Evolutionary conservation across 2,888 invertebrate genomes (phyloP).

Genomic region (Pollenia amentaria): DNA sequence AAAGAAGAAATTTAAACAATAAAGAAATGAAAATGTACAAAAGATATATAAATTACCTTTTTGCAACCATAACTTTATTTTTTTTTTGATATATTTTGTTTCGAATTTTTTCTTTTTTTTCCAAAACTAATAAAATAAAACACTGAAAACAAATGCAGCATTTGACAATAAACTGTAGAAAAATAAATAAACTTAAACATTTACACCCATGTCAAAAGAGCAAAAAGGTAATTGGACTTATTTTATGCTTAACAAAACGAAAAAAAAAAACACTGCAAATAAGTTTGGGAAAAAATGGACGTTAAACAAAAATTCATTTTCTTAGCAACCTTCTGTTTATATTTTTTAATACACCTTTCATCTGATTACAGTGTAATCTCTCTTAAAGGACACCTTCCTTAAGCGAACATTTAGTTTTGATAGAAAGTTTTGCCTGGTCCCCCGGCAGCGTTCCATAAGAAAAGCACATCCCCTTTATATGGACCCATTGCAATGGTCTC

Average conservation of each 20-base stretch:
- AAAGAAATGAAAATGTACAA: slow-evolving; percentile 40
- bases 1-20: slow-evolving; percentile 33
- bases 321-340: neutral
- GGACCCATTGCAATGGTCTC: too few relatives aligned
- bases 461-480: too few relatives aligned
- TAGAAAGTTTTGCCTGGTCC: too few relatives aligned
- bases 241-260: slow-evolving; percentile 24
- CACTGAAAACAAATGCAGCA: slow-evolving; percentile 23
- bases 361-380: neutral
- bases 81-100: slow-evolving; percentile 12
- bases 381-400: too few relatives aligned
- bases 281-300: slow-evolving; percentile 40
- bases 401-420: too few relatives aligned
- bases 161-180: slow-evolving; percentile 52
- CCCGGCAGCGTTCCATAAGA: too few relatives aligned
- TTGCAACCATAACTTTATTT: slow-evolving; percentile 43
- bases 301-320: slow-evolving; percentile 21
- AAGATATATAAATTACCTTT: slow-evolving; percentile 49
- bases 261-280: slow-evolving; percentile 23
- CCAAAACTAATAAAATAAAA: slow-evolving; percentile 25
- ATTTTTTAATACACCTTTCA: slow-evolving; percentile 16
- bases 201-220: slow-evolving; percentile 63
- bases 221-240: slow-evolving; percentile 63
- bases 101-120: neutral
- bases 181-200: slow-evolving; percentile 51